These are phyloP conservation scores for Hirundo rustica DNA, from an alignment of 2,797 vertebrate species.

Conservation along the genomic window DNA sequence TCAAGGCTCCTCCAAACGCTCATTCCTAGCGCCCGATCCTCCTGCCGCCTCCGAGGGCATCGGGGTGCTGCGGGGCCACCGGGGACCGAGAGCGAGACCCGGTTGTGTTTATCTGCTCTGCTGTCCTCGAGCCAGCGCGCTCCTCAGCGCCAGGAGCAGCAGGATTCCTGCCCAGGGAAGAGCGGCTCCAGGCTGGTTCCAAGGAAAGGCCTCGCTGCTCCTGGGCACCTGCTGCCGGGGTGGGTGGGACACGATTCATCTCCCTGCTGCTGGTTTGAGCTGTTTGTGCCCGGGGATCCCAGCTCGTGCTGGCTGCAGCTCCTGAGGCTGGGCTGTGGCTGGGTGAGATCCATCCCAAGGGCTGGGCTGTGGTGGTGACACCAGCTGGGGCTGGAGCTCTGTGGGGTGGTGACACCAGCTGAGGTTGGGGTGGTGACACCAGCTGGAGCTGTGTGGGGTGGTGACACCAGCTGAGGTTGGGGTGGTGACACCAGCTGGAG, in stretches of 20 bases:
- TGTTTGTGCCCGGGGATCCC: neutral
- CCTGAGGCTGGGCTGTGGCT: neutral
- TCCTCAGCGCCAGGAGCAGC: neutral
- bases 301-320: neutral
- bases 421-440: neutral
- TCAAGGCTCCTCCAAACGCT: neutral
- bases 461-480: too few relatives aligned
- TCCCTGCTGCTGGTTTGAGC: neutral
- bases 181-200: neutral
- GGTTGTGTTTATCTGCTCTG: neutral
- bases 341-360: neutral
- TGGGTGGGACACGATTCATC: neutral
- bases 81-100: neutral
- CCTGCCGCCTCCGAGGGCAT: rapidly evolving
- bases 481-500: too few relatives aligned
- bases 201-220: neutral
- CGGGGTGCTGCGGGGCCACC: neutral
- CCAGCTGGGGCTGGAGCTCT: rapidly evolving
- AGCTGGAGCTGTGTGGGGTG: neutral
- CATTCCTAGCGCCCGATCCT: neutral
- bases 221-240: rapidly evolving
- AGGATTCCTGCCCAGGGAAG: neutral
- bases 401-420: neutral
- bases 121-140: neutral
- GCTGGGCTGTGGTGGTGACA: neutral